Base-by-base conservation (phyloP, 2,888 invertebrate species). In the Drosophila barbarae region DNA sequence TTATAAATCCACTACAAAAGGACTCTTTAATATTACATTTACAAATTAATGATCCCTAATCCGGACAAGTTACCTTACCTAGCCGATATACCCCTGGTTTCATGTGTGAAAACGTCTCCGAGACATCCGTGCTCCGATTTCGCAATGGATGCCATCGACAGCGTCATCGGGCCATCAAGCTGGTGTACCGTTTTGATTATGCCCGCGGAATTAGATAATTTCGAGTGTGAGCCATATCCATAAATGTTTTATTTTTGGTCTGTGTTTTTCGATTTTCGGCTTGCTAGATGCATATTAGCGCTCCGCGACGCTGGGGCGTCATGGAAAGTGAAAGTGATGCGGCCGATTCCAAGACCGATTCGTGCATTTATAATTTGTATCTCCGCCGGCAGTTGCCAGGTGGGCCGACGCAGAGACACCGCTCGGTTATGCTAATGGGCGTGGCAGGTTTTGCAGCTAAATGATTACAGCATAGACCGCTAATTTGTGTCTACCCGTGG, bases 321-420 rank as follows among this genome's bases (percentile, higher is more conserved):
- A 65, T 70, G 59, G 71, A 83, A 80, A 80, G 79, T 83, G 79
- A 80, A 80, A 80, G 79, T 80, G 77, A 46, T 71, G 71, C 59
- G 54, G 39, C 35, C 52, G 60, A 72, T 58, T 49, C 58, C 59
- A 60, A 60, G 59, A 63, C 44, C 54, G 51, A 61, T 65, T 83
- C 79, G 80, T 80, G 79, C 79, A 80, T 80, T 76, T 70, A 72
- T 77, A 80, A 83, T 80, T 80, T 74, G 80, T 71, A 73, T 68
- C 72, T 77, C 46, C 34, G 28, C 54, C 35, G 47, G 61, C 41
- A 44, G 69, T 61, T 70, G 79, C 74, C 69, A 59, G 66, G 68
- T 66, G 64, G 60, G 68, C 60, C 44, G 15, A n/a, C 30, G 23
- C 30, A 23, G 58, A 44, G 28, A 12, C 28, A 15, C 28, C 10